Percentiles rank a stretch among this genome's conserved stretches.
Conservation (phyloP, 2,888 invertebrate species). For the Leucoma salicis region DNA sequence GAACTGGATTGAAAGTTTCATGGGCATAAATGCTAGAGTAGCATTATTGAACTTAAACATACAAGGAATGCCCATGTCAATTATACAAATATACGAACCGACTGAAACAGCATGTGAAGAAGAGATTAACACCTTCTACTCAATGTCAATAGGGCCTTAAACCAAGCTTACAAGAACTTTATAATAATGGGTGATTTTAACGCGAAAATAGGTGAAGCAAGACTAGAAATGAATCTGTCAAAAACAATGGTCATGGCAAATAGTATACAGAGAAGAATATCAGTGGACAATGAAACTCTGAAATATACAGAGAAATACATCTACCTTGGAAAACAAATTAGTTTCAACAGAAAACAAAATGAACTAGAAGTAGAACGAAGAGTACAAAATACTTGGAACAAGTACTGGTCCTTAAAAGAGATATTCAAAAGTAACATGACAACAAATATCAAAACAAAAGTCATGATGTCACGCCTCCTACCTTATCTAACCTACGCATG, state of each 20-base stretch:
- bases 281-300: slow-evolving; percentile 7
- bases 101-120: too few species aligned
- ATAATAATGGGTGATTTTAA: not conserved
- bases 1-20: not conserved
- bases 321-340: slow-evolving; percentile 20
- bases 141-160: too few species aligned
- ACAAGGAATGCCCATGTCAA: not conserved
- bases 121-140: too few species aligned
- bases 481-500: slow-evolving; percentile 6
- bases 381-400: slow-evolving; percentile 21
- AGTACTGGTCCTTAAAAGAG: slow-evolving; percentile 22
- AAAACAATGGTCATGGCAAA: slow-evolving; percentile 13
- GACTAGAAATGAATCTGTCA: not conserved
- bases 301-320: slow-evolving; percentile 11
- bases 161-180: not conserved
- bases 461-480: not conserved
- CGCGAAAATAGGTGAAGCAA: not conserved
- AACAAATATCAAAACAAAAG: not conserved
- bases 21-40: not conserved
- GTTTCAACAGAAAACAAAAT: slow-evolving; percentile 9
- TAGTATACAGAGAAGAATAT: slow-evolving; percentile 9
- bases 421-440: slow-evolving; percentile 19
- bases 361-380: slow-evolving; percentile 20
- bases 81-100: not conserved
- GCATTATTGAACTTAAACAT: slow-evolving; percentile 1